These are phyloP conservation scores for Sphenopsis melanotis DNA, from an alignment of 2,797 vertebrate genomes.

Conservation along the genomic window DNA sequence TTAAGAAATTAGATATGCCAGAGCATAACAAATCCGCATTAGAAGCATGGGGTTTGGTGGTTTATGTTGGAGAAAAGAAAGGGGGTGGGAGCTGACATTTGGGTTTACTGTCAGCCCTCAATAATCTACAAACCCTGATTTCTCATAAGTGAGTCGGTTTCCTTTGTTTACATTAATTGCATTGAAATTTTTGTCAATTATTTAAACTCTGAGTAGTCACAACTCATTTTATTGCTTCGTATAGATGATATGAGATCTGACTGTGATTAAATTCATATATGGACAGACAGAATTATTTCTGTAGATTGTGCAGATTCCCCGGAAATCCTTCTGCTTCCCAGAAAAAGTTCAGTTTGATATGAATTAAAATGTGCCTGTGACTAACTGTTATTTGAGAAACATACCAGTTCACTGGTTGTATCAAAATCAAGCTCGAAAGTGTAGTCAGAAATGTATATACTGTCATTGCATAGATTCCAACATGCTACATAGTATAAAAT, in stretches of 20 bases:
- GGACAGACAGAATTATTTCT: neutral
- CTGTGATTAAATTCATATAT: neutral
- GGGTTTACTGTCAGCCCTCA: neutral
- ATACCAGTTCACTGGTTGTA: neutral
- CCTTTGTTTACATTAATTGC: conserved; percentile 13
- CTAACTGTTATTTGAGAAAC: neutral
- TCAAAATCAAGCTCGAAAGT: neutral
- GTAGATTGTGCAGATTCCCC: neutral
- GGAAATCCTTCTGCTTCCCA: neutral
- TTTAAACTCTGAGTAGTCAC: neutral
- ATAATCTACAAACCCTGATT: neutral
- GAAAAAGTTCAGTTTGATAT: neutral
- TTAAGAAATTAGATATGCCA: conserved; percentile 38
- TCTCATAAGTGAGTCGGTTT: neutral
- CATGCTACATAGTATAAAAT: neutral
- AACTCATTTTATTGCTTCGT: neutral
- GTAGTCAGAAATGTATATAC: neutral
- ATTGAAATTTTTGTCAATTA: neutral
- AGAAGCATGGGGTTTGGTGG: neutral
- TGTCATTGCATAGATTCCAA: neutral
- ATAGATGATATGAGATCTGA: neutral
- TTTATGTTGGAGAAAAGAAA: neutral
- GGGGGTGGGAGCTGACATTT: neutral
- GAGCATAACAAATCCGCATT: neutral
- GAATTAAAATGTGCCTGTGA: neutral